phyloP scores from a whole-genome alignment of 1,140 invertebrate genomes.

The Drosophila nikananu region DNA sequence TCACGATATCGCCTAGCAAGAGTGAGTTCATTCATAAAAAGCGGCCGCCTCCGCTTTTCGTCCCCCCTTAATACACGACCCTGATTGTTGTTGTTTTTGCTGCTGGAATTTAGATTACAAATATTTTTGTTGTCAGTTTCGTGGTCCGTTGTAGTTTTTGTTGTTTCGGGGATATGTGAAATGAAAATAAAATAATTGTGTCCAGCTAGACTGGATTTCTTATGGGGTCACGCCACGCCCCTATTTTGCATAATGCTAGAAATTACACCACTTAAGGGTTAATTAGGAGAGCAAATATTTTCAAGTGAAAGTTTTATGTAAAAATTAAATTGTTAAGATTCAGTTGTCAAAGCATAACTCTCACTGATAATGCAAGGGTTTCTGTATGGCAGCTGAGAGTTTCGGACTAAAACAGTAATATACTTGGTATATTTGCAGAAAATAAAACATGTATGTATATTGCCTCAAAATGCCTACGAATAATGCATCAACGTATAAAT shows the following conservation, averaged over 20 bases:
- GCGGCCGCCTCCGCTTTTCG: constrained; percentile 1
- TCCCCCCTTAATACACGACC: background rate
- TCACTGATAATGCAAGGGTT: background rate
- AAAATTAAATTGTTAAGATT: no score
- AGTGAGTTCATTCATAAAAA: constrained; percentile 71
- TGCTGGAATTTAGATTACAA: constrained; percentile 37
- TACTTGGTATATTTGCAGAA: no score
- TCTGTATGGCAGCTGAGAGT: background rate
- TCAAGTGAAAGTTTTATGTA: background rate
- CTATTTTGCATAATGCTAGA: constrained; percentile 2
- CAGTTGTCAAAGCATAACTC: no score
- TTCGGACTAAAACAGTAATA: no score
- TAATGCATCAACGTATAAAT: background rate
- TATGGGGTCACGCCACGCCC: constrained; percentile 23
- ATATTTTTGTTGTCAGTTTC: constrained; percentile 20
- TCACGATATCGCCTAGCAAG: constrained; percentile 4
- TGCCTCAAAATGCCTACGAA: background rate
- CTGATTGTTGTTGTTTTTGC: constrained; percentile 7
- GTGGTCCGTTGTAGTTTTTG: background rate
- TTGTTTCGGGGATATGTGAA: background rate
- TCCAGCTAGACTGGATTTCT: background rate
- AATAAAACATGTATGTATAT: background rate
- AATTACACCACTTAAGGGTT: background rate
- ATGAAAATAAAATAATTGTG: constrained; percentile 4
- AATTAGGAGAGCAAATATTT: background rate